Conservation (phyloP, 2,797 vertebrate genomes). For the Dendrocincla tyrannina region DNA sequence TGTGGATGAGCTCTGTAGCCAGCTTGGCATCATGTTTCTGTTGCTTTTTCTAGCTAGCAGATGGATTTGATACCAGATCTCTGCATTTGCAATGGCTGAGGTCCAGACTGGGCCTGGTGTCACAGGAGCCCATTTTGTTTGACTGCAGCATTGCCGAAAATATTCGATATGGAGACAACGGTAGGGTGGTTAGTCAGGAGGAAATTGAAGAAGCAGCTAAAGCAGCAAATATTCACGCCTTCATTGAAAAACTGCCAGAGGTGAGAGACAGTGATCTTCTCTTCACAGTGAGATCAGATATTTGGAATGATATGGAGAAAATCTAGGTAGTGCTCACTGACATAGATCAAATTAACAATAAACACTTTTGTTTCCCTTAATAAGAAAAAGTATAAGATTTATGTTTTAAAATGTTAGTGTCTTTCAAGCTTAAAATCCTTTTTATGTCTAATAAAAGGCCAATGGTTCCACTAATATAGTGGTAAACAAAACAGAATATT, state of each 20-base stretch:
- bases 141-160: slow-evolving; percentile 80
- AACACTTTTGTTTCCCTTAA: not conserved
- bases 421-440: not conserved
- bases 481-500: not conserved
- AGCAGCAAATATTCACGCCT: slow-evolving; percentile 78
- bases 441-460: not conserved
- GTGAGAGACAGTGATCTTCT: slow-evolving; percentile 39
- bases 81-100: slow-evolving; percentile 76
- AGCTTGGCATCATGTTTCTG: not conserved
- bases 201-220: slow-evolving; percentile 77
- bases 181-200: slow-evolving; percentile 68
- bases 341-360: not conserved
- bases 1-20: not conserved
- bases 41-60: slow-evolving; percentile 72
- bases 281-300: not conserved
- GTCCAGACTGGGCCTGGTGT: slow-evolving; percentile 76
- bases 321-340: not conserved
- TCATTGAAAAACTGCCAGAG: slow-evolving; percentile 77
- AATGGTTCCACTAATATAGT: not conserved
- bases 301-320: not conserved
- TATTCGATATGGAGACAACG: slow-evolving; percentile 77
- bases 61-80: slow-evolving; percentile 70
- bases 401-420: not conserved
- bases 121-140: slow-evolving; percentile 81
- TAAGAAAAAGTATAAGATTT: not conserved